phyloP scores from a whole-genome alignment of 2,888 invertebrate species.

The Aradus depressus region DNA sequence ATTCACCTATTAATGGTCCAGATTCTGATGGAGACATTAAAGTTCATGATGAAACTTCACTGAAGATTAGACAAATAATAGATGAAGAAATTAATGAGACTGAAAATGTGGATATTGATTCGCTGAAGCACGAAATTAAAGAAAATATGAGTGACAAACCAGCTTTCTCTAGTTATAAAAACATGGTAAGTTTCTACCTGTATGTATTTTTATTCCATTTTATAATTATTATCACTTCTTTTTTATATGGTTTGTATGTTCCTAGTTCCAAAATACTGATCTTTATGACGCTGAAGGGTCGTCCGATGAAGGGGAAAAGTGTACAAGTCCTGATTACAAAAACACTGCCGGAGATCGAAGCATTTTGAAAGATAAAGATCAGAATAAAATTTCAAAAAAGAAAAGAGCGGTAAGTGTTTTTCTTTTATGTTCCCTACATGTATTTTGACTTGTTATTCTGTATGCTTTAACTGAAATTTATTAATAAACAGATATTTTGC shows the following conservation, averaged over 20 bases:
- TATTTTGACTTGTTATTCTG: no score
- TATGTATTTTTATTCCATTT: background rate
- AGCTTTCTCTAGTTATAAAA: background rate
- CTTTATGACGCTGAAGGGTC: slow-evolving; percentile 49
- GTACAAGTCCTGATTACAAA: slow-evolving; percentile 30
- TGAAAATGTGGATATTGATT: background rate
- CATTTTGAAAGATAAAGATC: background rate
- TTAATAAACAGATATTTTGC: background rate
- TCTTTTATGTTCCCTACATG: background rate
- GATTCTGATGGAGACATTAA: slow-evolving; percentile 2
- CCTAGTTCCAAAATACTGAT: slow-evolving; percentile 31
- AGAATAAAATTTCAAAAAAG: slow-evolving; percentile 18
- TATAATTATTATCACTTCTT: slow-evolving; percentile 3
- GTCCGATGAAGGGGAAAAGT: slow-evolving; percentile 40
- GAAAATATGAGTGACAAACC: background rate
- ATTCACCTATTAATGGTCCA: slow-evolving; percentile 3
- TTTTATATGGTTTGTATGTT: background rate
- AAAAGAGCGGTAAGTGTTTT: slow-evolving; percentile 10
- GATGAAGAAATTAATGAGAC: background rate
- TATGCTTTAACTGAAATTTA: background rate
- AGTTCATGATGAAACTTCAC: background rate
- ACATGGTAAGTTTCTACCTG: background rate
- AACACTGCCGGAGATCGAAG: slow-evolving; percentile 10
- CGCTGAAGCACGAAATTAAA: background rate
- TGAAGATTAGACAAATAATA: background rate